Percentiles rank a stretch among this genome's conserved stretches.
Evolutionary conservation across 2,113 vertebrate genomes (phyloP).

Genomic region (Candoia aspera): DNA sequence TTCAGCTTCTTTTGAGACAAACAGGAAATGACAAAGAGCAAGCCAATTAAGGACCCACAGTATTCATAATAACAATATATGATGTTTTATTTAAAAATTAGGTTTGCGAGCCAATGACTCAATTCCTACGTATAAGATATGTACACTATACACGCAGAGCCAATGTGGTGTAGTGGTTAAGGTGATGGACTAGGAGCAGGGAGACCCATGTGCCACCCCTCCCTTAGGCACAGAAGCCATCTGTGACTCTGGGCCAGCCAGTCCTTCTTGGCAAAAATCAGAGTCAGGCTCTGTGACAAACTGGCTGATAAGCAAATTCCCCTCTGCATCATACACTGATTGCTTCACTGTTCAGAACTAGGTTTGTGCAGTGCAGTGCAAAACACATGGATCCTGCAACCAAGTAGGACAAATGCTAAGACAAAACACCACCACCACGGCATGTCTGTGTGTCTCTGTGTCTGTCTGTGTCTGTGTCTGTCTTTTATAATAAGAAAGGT

Average conservation of each 20-base stretch:
- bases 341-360: neutral
- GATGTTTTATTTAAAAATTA: neutral
- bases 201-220: neutral
- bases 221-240: neutral
- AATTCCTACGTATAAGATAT: neutral
- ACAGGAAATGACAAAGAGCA: neutral
- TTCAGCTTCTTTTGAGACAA: conserved; percentile 10
- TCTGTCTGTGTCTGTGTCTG: no score
- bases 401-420: neutral
- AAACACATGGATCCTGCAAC: neutral
- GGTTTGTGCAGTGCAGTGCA: neutral
- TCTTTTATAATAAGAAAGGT: no score
- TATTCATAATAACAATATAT: neutral
- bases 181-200: neutral
- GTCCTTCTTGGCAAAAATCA: neutral
- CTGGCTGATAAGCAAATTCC: neutral
- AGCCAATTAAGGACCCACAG: neutral
- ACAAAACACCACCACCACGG: neutral
- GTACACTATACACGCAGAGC: neutral
- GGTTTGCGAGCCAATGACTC: neutral
- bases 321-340: neutral
- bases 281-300: neutral
- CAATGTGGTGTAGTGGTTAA: neutral
- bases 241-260: neutral
- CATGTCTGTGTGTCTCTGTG: no score